A percentile compares a stretch with the other conserved stretches of the same genome.
phyloP scores from a whole-genome alignment of 2,888 invertebrate genomes.

The Yponomeuta malinellus region DNA sequence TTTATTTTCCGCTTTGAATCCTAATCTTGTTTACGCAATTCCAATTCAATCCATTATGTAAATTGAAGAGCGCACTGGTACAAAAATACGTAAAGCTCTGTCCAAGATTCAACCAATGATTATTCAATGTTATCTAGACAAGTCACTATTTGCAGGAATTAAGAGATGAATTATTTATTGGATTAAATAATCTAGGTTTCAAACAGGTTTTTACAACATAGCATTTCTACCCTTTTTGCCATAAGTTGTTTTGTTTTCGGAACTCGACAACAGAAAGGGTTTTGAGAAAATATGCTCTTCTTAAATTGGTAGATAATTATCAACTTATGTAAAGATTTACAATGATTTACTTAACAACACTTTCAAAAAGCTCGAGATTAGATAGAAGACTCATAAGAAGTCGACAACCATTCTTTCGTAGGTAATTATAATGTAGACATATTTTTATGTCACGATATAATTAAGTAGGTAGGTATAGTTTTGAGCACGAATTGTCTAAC shows the following conservation, averaged over 20 bases:
- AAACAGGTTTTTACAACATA: slow-evolving; percentile 12
- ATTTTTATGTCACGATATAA: slow-evolving; percentile 4
- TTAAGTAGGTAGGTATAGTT: neutral
- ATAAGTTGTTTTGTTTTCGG: slow-evolving; percentile 11
- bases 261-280: slow-evolving; percentile 4
- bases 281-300: slow-evolving; percentile 4
- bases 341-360: slow-evolving; percentile 34
- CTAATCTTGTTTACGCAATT: no score
- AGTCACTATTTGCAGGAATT: no score
- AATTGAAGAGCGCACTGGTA: no score
- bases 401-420: slow-evolving; percentile 63
- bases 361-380: slow-evolving; percentile 70
- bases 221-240: slow-evolving; percentile 17
- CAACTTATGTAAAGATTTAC: slow-evolving; percentile 1
- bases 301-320: slow-evolving; percentile 1
- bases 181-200: neutral
- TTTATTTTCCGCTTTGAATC: no score
- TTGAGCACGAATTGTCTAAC: slow-evolving; percentile 9
- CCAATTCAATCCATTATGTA: no score
- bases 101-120: no score
- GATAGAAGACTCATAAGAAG: slow-evolving; percentile 62
- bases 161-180: neutral
- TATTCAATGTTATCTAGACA: no score
- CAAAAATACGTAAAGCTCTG: no score
- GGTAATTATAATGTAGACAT: slow-evolving; percentile 26